Evolutionary conservation across 2,113 vertebrate species (phyloP).

Genomic region (Phaetusa simplex): DNA sequence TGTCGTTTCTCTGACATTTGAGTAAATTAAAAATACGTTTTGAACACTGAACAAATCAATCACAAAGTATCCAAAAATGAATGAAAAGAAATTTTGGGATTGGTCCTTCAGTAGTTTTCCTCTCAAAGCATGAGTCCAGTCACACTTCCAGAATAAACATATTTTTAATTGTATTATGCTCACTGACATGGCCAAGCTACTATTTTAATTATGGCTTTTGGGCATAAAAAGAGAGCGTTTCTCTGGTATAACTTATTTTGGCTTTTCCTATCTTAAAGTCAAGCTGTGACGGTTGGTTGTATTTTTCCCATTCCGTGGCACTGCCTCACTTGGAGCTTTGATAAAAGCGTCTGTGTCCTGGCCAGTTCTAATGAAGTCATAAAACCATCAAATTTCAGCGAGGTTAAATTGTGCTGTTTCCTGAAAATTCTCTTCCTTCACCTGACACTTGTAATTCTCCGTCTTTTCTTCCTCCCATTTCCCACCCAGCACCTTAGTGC

Average conservation of each 20-base stretch:
- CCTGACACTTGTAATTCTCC: not conserved
- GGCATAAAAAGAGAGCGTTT: not conserved
- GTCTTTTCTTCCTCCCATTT: not conserved
- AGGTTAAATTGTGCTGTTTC: not conserved
- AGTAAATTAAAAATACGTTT: not conserved
- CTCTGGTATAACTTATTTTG: not conserved
- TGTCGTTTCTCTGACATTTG: not conserved
- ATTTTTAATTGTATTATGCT: not conserved
- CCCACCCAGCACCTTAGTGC: not conserved
- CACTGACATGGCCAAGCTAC: not conserved
- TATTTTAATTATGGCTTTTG: not conserved
- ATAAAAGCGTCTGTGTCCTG: not conserved
- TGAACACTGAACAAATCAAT: not conserved
- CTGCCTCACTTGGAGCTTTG: not conserved
- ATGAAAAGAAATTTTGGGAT: not conserved
- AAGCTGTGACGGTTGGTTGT: not conserved
- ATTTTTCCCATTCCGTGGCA: fast-evolving
- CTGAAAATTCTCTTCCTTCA: not conserved
- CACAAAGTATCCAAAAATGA: not conserved
- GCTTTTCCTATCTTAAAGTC: not conserved
- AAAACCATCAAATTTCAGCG: not conserved
- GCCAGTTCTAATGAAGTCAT: not conserved
- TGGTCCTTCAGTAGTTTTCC: not conserved
- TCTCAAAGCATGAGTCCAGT: not conserved
- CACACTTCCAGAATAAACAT: not conserved